A percentile compares a stretch with the other conserved stretches of the same genome.
phyloP scores from a whole-genome alignment of 2,888 invertebrate species.

The Cyaniris semiargus region DNA sequence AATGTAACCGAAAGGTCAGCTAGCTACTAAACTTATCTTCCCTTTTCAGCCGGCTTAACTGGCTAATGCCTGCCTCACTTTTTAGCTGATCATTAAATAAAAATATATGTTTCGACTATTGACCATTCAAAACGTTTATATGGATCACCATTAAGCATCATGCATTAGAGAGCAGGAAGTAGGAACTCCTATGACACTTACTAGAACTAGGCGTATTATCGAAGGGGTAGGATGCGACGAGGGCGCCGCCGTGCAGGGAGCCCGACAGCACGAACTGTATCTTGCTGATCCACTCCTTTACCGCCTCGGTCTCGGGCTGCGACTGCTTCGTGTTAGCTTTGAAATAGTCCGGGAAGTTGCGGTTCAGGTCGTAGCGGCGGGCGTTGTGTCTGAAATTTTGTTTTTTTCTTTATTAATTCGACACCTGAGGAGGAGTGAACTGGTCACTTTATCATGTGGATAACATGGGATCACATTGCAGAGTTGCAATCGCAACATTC shows the following conservation, averaged over 20 bases:
- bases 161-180: neutral
- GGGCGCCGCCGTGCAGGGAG: slow-evolving; percentile 95
- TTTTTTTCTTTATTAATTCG: neutral
- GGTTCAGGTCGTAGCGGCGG: slow-evolving; percentile 93
- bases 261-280: slow-evolving; percentile 97
- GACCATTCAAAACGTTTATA: too few species aligned
- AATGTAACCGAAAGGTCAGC: neutral
- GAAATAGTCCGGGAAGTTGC: slow-evolving; percentile 98
- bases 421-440: slow-evolving; percentile 6
- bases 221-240: slow-evolving; percentile 98
- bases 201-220: slow-evolving; percentile 97
- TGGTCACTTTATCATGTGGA: too few species aligned
- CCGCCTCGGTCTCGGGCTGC: slow-evolving; percentile 97
- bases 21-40: neutral
- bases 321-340: slow-evolving; percentile 92
- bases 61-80: too few species aligned
- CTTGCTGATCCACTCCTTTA: slow-evolving; percentile 96
- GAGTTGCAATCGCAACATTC: too few species aligned
- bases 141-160: too few species aligned
- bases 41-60: too few species aligned
- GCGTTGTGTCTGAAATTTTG: slow-evolving; percentile 88
- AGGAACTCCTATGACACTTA: slow-evolving; percentile 69
- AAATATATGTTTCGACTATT: too few species aligned
- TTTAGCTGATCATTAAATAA: too few species aligned
- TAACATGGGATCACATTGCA: too few species aligned